A percentile compares a stretch with the other conserved stretches of the same genome.
Evolutionary conservation across 2,888 invertebrate genomes (phyloP).

Genomic region (Xylophagus ater): DNA sequence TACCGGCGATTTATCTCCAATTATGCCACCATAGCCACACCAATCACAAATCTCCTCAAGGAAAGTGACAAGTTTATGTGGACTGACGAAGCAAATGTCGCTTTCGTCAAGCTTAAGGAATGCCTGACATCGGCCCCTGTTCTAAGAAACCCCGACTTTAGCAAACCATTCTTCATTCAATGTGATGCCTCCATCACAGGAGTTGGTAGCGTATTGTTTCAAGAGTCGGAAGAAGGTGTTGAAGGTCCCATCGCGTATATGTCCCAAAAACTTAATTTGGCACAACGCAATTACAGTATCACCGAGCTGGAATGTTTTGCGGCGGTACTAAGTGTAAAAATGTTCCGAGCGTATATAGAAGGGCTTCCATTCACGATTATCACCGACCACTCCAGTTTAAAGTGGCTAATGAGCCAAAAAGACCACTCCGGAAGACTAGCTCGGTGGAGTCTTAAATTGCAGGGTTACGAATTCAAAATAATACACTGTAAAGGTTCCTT

Average conservation of each 20-base stretch:
- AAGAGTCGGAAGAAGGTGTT: background rate
- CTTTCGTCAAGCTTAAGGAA: slow-evolving; percentile 8
- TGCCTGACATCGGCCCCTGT: slow-evolving; percentile 5
- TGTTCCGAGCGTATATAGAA: slow-evolving; percentile 16
- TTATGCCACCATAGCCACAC: background rate
- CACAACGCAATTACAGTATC: slow-evolving; percentile 12
- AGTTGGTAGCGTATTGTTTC: slow-evolving; percentile 7
- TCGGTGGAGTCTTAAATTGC: slow-evolving; percentile 7
- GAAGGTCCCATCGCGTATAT: slow-evolving; percentile 5
- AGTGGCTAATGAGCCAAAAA: slow-evolving; percentile 6
- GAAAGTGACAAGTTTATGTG: slow-evolving; percentile 1
- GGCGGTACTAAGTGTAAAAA: slow-evolving; percentile 12
- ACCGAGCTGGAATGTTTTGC: slow-evolving; percentile 19
- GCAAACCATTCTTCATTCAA: slow-evolving; percentile 2
- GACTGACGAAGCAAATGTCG: slow-evolving; percentile 3
- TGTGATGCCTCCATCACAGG: slow-evolving; percentile 10
- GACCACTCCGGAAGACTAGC: slow-evolving; percentile 6
- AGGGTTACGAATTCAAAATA: slow-evolving; percentile 4
- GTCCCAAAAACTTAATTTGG: slow-evolving; percentile 2
- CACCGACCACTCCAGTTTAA: slow-evolving; percentile 6
- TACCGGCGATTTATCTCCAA: slow-evolving; percentile 1
- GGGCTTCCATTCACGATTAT: slow-evolving; percentile 13
- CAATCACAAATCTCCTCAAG: background rate
- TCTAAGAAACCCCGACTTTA: slow-evolving; percentile 8
- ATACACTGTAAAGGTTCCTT: slow-evolving; percentile 6